Base-by-base conservation (phyloP, 2,888 invertebrate species). In the Maniola hyperantus region DNA sequence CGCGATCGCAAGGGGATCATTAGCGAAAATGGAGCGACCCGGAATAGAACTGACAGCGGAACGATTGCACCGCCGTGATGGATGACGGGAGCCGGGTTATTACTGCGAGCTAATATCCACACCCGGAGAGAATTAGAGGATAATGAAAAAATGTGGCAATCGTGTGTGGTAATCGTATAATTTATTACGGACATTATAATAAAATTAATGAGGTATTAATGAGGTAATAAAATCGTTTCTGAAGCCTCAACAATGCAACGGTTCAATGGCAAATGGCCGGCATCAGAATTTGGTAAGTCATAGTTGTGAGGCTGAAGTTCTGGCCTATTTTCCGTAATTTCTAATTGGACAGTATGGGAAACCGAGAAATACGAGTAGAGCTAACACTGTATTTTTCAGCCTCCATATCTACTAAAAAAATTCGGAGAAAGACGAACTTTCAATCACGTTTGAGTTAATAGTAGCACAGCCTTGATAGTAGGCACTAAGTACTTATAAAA, bases 31-130 rank as follows among this genome's bases (percentile, higher is more conserved):
- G 85, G 84, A 88, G 82, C 87, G 87, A 85, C 89, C 88, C 86
- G 89, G 90, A 91, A 91, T 91, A 91, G 88, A 87, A 76, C 83
- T 88, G 89, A 88, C 91, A 88, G 87, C 85, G 88, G 83, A 87
- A 88, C 88, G 89, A 89, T 90, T 89, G 88, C 89, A 85, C 78
- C 82, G 84, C 79, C 79, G 85, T 90, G 91, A 91, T 91, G 89
- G 90, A 91, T 91, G 89, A 81, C 85, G 79, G 81, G 80, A 81
- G 76, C 76, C 75, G 80, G 81, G 85, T 83, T 88, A 89, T 89
- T 88, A 86, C 85, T 79, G 79, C 80, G 80, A 77, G 76, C 83
- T 83, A 81, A 83, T 83, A 84, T 82, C 82, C 80, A 82, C 81
- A 76, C 78, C 77, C 77, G 74, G 69, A 78, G 74, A 77, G 77